Percentiles rank a stretch among this genome's conserved stretches.
phyloP scores from a whole-genome alignment of 1,140 invertebrate species.

The Drosophila sp. region DNA sequence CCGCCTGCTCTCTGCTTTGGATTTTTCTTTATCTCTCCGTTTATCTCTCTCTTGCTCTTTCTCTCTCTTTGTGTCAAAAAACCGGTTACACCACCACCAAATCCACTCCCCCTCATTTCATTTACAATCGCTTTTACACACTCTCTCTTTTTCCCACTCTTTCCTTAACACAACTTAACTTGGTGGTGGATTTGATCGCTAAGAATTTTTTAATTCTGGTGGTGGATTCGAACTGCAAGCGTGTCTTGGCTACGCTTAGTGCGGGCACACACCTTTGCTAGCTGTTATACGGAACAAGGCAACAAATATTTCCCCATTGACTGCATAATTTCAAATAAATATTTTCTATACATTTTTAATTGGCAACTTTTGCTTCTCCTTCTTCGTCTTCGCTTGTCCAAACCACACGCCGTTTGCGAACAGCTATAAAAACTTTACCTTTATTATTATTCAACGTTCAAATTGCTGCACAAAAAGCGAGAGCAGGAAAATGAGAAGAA shows the following conservation, averaged over 20 bases:
- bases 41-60: background rate
- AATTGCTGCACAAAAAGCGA: conserved; percentile 26
- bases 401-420: background rate
- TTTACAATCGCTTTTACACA: background rate
- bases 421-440: conserved; percentile 54
- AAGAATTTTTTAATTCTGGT: background rate
- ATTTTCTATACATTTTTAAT: conserved; percentile 64
- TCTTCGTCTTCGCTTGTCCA: background rate
- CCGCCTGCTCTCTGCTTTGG: background rate
- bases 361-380: conserved; percentile 9
- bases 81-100: conserved; percentile 40
- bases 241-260: conserved; percentile 31
- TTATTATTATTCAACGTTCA: conserved; percentile 49
- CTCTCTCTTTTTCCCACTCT: background rate
- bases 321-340: conserved; percentile 52
- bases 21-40: too few relatives aligned
- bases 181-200: conserved; percentile 53
- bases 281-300: conserved; percentile 6
- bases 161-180: conserved; percentile 5
- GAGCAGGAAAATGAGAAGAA: conserved; percentile 13
- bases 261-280: conserved; percentile 15
- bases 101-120: conserved; percentile 1
- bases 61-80: conserved; percentile 21
- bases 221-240: background rate
- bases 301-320: conserved; percentile 23